phyloP scores from a whole-genome alignment of 2,113 vertebrate species.

The Synchiropus splendidus region DNA sequence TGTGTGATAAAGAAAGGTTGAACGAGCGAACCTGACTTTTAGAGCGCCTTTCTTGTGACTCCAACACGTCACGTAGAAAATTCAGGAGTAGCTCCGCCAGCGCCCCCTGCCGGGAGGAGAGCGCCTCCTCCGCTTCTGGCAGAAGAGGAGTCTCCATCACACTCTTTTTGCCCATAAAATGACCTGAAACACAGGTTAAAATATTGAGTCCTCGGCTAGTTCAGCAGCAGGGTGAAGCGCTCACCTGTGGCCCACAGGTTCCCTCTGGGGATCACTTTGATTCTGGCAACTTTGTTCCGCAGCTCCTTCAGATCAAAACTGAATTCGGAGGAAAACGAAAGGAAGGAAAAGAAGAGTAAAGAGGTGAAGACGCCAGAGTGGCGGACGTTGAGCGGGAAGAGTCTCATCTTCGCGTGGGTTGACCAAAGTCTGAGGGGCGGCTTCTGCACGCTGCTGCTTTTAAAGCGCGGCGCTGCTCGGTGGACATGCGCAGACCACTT shows the following conservation, averaged over 20 bases:
- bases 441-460: slow-evolving; percentile 19
- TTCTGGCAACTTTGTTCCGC: slow-evolving; percentile 74
- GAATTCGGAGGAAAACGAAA: slow-evolving; percentile 61
- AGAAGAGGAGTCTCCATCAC: slow-evolving; percentile 51
- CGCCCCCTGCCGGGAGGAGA: slow-evolving; percentile 45
- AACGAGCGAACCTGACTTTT: slow-evolving; percentile 63
- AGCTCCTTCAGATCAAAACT: slow-evolving; percentile 75
- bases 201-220: not conserved
- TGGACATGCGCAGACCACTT: slow-evolving; percentile 33
- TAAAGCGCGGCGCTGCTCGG: slow-evolving; percentile 33
- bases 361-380: slow-evolving; percentile 58
- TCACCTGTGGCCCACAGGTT: slow-evolving; percentile 93
- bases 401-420: slow-evolving; percentile 35
- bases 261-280: slow-evolving; percentile 81
- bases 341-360: slow-evolving; percentile 68
- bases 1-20: too few relatives aligned
- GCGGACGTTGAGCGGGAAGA: slow-evolving; percentile 42
- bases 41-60: slow-evolving; percentile 46
- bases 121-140: slow-evolving; percentile 23
- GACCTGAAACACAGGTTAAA: slow-evolving; percentile 54
- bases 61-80: slow-evolving; percentile 67
- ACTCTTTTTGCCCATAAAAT: slow-evolving; percentile 97
- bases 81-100: slow-evolving; percentile 66
- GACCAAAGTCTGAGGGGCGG: not conserved
- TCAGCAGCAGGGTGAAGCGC: not conserved